Evolutionary conservation across 2,113 vertebrate genomes (phyloP), one percentile per base, ranked within the genome.

Genomic region (Opisthocomus hoazin): DNA sequence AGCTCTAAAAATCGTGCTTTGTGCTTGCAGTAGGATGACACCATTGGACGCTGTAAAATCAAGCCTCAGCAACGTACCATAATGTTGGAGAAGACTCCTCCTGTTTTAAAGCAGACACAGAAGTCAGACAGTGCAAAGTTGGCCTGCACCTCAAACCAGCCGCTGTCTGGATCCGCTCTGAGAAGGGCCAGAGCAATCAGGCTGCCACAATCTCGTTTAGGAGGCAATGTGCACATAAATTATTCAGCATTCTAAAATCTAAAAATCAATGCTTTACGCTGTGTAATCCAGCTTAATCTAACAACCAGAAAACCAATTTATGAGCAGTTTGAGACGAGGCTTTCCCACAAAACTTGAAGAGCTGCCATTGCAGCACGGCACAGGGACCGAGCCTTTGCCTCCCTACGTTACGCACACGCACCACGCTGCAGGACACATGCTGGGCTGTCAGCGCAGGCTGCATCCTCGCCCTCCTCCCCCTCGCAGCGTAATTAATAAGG

Each of bases 381-480:
- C 48, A n/a, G 76, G 27, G n/a, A 1, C 10, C 1, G 15, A 64
- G 69, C 53, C 68, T 26, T 23, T 30, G 53, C 41, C 43, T 43
- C 15, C 30, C 22, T 8, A 0, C 0, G 4, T 14, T 9, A 1
- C 3, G 5, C 61, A 21, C 43, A 6, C 0, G 1, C 2, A 21
- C 34, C 4, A 0, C 12, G 10, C 14, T n/a, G 81, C 9, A 27
- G 61, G 54, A 20, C 9, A 4, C 7, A 3, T 3, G 53, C 58
- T 9, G 54, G 46, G 79, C 2, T 60, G 69, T 10, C 36, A 23
- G 75, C 15, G 0, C 5, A 5, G 86, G 46, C 80, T 63, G 17
- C 74, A 14, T 2, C 75, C 69, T 5, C 19, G 12, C 65, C 85
- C 23, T 12, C 68, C 88, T 81, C 71, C 75, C 68, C 56, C 64